phyloP scores from a whole-genome alignment of 1,140 invertebrate genomes.

The Lordiphosa stackelbergi region DNA sequence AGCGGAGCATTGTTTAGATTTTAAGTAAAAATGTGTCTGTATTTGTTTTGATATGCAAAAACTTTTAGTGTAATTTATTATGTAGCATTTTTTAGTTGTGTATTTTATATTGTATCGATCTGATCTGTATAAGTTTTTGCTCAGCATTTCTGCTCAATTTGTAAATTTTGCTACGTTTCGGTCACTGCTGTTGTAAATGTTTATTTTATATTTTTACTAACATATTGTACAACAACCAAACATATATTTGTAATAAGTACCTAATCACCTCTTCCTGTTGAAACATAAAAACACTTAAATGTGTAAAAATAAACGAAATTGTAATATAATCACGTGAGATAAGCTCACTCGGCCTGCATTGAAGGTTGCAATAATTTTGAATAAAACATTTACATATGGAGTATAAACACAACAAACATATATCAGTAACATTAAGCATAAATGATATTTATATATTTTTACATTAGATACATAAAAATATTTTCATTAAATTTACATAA shows the following conservation, averaged over 20 bases:
- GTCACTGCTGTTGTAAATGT: not conserved
- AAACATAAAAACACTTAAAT: conserved; percentile 14
- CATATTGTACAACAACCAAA: conserved; percentile 31
- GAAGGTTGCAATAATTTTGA: conserved; percentile 50
- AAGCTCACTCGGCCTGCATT: conserved; percentile 7
- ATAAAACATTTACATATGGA: conserved; percentile 24
- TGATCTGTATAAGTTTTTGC: conserved; percentile 1
- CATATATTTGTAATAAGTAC: conserved; percentile 19
- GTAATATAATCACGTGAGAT: conserved; percentile 26
- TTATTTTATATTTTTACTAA: conserved; percentile 8
- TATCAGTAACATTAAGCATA: conserved; percentile 50
- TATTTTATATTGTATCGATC: conserved; percentile 9
- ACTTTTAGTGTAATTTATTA: conserved; percentile 33
- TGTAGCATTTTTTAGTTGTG: conserved; percentile 29
- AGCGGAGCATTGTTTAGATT: conserved; percentile 22
- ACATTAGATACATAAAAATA: not conserved
- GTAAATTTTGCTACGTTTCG: not conserved
- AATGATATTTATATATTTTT: conserved; percentile 44
- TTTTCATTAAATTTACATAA: conserved; percentile 42
- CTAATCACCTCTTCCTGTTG: conserved; percentile 50
- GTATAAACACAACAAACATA: conserved; percentile 35
- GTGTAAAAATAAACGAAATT: conserved; percentile 9
- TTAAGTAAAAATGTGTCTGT: conserved; percentile 10
- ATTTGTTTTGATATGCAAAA: conserved; percentile 12
- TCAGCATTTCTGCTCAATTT: conserved; percentile 23